These are phyloP conservation scores for Drosophila pachea DNA, from an alignment of 1,140 invertebrate genomes.

Conservation along the genomic window DNA sequence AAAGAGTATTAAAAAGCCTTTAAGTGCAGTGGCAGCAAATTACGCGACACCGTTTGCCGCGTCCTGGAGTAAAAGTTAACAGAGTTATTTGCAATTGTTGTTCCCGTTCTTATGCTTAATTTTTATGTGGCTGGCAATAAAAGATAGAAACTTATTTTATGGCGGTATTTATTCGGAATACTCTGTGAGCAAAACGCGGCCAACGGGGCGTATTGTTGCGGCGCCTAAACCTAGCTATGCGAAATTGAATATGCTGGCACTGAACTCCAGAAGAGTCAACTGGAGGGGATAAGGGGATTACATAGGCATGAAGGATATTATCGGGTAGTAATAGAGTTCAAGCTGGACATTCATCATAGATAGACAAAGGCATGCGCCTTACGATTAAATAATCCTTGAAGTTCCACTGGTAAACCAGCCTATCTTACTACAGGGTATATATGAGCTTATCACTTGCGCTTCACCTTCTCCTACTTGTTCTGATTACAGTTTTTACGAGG, in stretches of 20 bases:
- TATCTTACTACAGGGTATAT: slow-evolving; percentile 5
- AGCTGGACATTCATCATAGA: too few species aligned
- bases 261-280: too few species aligned
- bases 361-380: too few species aligned
- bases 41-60: slow-evolving; percentile 37
- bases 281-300: too few species aligned
- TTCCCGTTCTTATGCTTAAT: slow-evolving; percentile 56
- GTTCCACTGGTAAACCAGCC: too few species aligned
- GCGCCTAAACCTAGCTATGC: too few species aligned
- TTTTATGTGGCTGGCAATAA: slow-evolving; percentile 66
- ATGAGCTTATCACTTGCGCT: not conserved
- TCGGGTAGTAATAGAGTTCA: too few species aligned
- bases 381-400: too few species aligned
- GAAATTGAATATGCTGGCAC: too few species aligned
- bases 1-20: slow-evolving; percentile 67
- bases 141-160: slow-evolving; percentile 77
- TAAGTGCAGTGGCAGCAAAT: slow-evolving; percentile 57
- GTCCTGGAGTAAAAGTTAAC: slow-evolving; percentile 61
- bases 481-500: slow-evolving; percentile 77
- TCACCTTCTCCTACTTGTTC: slow-evolving; percentile 18
- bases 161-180: slow-evolving; percentile 69
- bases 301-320: too few species aligned
- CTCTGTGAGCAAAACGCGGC: not conserved
- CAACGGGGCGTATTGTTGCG: not conserved
- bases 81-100: slow-evolving; percentile 66